phyloP scores from a whole-genome alignment of 2,888 invertebrate genomes.

The Mythimna lalbum region DNA sequence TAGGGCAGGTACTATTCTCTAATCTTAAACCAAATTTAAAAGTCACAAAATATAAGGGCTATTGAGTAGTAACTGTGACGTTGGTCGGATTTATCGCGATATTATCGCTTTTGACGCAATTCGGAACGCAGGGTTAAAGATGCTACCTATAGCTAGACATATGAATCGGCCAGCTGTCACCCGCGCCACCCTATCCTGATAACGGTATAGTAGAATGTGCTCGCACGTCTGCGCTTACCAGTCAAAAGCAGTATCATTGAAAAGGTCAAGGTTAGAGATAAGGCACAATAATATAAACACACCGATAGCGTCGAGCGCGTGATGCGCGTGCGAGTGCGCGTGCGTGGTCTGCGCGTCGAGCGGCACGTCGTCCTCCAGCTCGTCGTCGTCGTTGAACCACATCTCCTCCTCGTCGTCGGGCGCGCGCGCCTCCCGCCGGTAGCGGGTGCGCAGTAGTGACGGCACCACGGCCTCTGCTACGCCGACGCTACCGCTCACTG shows the following conservation, averaged over 20 bases:
- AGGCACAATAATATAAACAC: slow-evolving; percentile 18
- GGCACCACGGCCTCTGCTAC: slow-evolving; percentile 92
- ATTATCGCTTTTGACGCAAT: no score
- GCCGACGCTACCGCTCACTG: slow-evolving; percentile 86
- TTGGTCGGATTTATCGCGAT: no score
- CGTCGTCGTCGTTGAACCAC: slow-evolving; percentile 99
- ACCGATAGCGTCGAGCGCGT: slow-evolving; percentile 89
- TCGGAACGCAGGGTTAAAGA: no score
- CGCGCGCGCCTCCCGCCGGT: slow-evolving; percentile 97
- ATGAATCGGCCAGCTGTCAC: no score
- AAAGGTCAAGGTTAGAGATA: slow-evolving; percentile 33
- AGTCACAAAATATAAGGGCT: no score
- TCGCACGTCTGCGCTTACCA: neutral
- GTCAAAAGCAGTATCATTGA: neutral
- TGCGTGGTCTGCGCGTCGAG: slow-evolving; percentile 79
- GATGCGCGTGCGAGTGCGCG: slow-evolving; percentile 76
- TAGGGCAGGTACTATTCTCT: no score
- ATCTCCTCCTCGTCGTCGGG: slow-evolving; percentile 99
- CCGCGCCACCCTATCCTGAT: no score
- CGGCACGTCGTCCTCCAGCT: slow-evolving; percentile 95
- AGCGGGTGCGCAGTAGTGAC: slow-evolving; percentile 95
- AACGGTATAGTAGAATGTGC: neutral
- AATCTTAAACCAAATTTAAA: no score
- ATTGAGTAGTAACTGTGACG: no score
- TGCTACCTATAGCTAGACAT: no score